Percentiles rank a stretch among this genome's conserved stretches.
phyloP scores from a whole-genome alignment of 2,797 vertebrate genomes.

The Hemibagrus guttatus region DNA sequence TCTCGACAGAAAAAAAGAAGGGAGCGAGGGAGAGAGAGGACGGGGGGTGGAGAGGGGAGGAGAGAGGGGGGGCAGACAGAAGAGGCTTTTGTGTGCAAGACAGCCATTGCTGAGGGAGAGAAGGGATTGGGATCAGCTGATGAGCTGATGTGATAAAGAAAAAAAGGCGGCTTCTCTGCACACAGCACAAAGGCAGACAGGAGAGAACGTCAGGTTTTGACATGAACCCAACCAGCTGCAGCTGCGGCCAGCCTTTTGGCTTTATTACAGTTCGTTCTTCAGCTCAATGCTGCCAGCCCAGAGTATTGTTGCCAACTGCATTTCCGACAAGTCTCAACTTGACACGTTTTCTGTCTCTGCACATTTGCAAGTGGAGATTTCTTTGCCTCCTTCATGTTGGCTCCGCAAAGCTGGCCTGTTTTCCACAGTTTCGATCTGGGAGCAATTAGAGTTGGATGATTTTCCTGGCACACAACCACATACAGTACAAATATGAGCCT shows the following conservation, averaged over 20 bases:
- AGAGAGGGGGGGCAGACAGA: slow-evolving; percentile 42
- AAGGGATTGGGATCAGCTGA: slow-evolving; percentile 61
- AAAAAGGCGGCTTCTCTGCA: slow-evolving; percentile 35
- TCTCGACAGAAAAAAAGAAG: slow-evolving; percentile 38
- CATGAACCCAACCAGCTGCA: slow-evolving; percentile 28
- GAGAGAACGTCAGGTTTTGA: slow-evolving; percentile 28
- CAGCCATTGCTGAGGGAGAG: slow-evolving; percentile 54
- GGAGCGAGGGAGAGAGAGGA: slow-evolving; percentile 17
- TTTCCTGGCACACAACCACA: slow-evolving; percentile 48
- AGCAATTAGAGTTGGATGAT: slow-evolving; percentile 50
- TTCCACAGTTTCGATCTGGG: slow-evolving; percentile 49
- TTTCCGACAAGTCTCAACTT: slow-evolving; percentile 38
- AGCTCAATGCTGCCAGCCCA: slow-evolving; percentile 11
- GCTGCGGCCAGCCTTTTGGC: slow-evolving; percentile 30
- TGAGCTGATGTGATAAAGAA: slow-evolving; percentile 51
- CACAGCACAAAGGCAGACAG: slow-evolving; percentile 40
- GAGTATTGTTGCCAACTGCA: slow-evolving; percentile 31
- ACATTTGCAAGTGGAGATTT: slow-evolving; percentile 28
- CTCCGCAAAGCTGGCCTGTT: slow-evolving; percentile 25
- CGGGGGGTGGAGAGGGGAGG: not conserved
- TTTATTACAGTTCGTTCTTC: slow-evolving; percentile 24
- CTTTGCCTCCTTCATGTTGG: slow-evolving; percentile 43
- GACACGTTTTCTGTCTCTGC: slow-evolving; percentile 16
- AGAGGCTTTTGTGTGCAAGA: slow-evolving; percentile 44
- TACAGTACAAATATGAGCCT: slow-evolving; percentile 52